Base-by-base conservation (phyloP, 1,140 invertebrate species). In the Sminthurides bifidus region DNA sequence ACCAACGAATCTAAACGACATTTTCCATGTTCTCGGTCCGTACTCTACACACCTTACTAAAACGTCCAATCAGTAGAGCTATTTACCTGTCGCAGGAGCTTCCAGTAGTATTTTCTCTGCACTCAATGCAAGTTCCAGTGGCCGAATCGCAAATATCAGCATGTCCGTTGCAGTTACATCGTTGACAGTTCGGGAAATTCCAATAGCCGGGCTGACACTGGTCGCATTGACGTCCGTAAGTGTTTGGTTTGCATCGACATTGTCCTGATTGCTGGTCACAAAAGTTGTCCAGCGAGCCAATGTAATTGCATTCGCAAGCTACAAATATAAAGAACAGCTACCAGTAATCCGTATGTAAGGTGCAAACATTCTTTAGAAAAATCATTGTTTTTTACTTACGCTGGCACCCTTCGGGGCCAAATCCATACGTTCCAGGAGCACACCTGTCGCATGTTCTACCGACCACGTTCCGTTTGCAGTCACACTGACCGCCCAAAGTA, bases 151-250 rank as follows among this genome's bases (percentile, higher is more conserved):
- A 99, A 53, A 77, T 82, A 57, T 94, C 85, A 0, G 94, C 90
- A 72, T 97, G 92, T 0, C 93, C 94, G 69, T 98, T 93, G 72
- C 96, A 99, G 64, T 93, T 81, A 71, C 96, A 99, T 31, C 82
- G 78, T 65, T 86, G 78, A 70, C 96, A 99, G 63, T 91, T 83
- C 0, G 95, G 95, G 77, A 97, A 94, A 67, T 88, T 89, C 85
- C 91, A 96, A 67, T 84, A 95, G 1, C 92, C 92, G 29, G 89
- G 88, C 68, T 92, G 84, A 71, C 92, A 96, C 63, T 93, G 82
- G 67, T 93, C 87, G 72, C 95, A 98, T 57, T 85, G 84, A 41
- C 90, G 75, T 0, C 92, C 92, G 65, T 92, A 95, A 0, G 93
- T 94, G 61, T 96, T 94, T 0, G 83, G 78, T 64, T 87, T 80